These are phyloP conservation scores for Pissodes strobi DNA, from an alignment of 1,140 invertebrate genomes.

Conservation along the genomic window DNA sequence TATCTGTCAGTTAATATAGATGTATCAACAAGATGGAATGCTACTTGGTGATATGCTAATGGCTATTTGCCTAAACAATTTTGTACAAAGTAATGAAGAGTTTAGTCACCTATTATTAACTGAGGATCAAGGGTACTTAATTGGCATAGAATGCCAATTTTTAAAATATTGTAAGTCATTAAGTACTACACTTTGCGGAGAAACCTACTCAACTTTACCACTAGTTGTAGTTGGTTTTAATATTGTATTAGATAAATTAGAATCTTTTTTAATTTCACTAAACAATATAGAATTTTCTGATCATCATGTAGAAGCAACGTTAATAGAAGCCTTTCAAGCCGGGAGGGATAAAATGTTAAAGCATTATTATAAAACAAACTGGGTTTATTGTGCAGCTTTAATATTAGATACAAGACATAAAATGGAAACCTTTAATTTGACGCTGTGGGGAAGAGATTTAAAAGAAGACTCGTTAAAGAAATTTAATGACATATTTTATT, in stretches of 20 bases:
- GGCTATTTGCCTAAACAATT: too few species aligned
- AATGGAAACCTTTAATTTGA: slow-evolving; percentile 11
- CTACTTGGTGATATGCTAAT: neutral
- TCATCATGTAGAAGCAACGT: neutral
- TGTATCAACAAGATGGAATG: neutral
- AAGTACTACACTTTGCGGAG: neutral
- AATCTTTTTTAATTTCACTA: neutral
- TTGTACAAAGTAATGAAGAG: too few species aligned
- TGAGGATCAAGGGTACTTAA: neutral
- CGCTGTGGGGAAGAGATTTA: slow-evolving; percentile 12
- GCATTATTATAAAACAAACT: slow-evolving; percentile 16
- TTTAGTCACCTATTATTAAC: neutral
- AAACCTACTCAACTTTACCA: neutral
- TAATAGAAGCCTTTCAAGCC: slow-evolving; percentile 4
- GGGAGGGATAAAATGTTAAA: slow-evolving; percentile 21
- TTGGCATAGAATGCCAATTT: neutral
- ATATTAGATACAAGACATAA: slow-evolving; percentile 16
- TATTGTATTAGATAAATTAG: slow-evolving; percentile 1
- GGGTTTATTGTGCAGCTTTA: slow-evolving; percentile 18
- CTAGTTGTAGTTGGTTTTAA: neutral
- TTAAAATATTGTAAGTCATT: neutral
- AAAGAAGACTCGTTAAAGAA: neutral
- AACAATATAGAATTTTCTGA: neutral
- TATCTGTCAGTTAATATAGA: neutral
- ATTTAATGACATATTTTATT: slow-evolving; percentile 10